These are phyloP conservation scores for Mola mola DNA, from an alignment of 2,113 vertebrate genomes.

Conservation along the genomic window DNA sequence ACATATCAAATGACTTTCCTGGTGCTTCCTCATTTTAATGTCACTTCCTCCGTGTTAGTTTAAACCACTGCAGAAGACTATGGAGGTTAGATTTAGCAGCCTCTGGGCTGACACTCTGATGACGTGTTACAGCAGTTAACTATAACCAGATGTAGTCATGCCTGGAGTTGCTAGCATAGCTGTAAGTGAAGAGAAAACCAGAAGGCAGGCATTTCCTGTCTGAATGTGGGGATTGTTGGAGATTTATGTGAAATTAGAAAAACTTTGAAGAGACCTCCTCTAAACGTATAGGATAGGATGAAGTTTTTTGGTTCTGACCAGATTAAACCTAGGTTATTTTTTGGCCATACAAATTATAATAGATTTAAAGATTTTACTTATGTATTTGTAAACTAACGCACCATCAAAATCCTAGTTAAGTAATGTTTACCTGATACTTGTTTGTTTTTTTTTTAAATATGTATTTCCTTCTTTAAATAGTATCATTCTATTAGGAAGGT, in stretches of 20 bases:
- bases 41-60: constrained; percentile 69
- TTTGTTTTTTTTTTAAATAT: neutral
- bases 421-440: neutral
- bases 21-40: constrained; percentile 68
- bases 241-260: neutral
- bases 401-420: no score
- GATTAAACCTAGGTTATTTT: neutral
- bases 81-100: constrained; percentile 36
- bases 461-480: neutral
- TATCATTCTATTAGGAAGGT: neutral
- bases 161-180: constrained; percentile 11
- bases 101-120: constrained; percentile 4
- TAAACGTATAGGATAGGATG: neutral
- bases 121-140: constrained; percentile 49
- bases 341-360: neutral
- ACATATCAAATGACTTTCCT: constrained; percentile 18
- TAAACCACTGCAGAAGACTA: no score
- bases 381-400: no score
- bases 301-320: neutral
- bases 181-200: neutral
- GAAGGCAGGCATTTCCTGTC: constrained; percentile 8
- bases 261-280: neutral
- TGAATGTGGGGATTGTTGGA: neutral
- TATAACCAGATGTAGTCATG: constrained; percentile 67
- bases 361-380: no score